phyloP scores from a whole-genome alignment of 2,113 vertebrate genomes.

The Melanostigma gelatinosum region DNA sequence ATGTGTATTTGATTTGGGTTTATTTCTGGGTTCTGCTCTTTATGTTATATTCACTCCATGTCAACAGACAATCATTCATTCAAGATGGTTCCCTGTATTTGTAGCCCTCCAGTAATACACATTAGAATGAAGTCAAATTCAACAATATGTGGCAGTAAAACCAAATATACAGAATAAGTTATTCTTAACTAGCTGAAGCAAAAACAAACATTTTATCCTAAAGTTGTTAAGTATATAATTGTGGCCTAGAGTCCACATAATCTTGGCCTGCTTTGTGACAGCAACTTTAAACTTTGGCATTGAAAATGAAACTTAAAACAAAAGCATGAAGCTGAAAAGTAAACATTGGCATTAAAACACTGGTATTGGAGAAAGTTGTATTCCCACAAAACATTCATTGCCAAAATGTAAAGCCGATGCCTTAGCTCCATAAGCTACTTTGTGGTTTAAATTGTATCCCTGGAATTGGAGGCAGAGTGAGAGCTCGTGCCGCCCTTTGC shows the following conservation, averaged over 20 bases:
- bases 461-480: slow-evolving; percentile 37
- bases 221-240: background rate
- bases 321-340: background rate
- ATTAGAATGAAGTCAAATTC: background rate
- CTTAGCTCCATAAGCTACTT: background rate
- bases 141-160: background rate
- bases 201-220: background rate
- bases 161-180: background rate
- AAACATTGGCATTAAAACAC: background rate
- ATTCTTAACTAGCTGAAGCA: background rate
- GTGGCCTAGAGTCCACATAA: background rate
- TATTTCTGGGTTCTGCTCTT: background rate
- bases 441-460: background rate
- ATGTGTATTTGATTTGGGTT: background rate
- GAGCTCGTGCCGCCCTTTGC: fast-evolving
- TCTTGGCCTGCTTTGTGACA: background rate
- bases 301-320: background rate
- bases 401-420: background rate
- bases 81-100: background rate
- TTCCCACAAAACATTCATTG: background rate
- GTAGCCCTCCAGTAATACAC: background rate
- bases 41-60: background rate
- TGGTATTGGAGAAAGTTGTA: background rate
- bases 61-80: background rate
- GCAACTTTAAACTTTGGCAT: background rate